Base-by-base conservation (phyloP, 2,797 vertebrate species). In the Acrossocheilus wenchowensis region DNA sequence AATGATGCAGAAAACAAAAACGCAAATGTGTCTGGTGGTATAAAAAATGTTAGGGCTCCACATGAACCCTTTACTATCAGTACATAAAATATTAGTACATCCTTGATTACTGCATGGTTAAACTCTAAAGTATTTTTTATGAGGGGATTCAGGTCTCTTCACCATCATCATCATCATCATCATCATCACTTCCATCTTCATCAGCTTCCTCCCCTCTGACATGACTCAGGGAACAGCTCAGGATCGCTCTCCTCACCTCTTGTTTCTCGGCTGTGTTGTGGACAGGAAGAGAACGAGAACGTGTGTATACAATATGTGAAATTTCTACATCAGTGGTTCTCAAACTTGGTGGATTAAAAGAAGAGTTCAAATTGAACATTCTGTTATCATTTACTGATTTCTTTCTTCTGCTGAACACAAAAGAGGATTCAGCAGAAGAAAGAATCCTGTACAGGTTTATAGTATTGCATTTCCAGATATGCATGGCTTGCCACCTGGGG, bases 261-360 rank as follows among this genome's bases (percentile, higher is more conserved):
- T 84, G 88, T 90, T 93, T 95, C 85, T 99, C 97, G 41, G 93
- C 98, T 99, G 91, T 89, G 91, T 57, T 88, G 78, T 10, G 64
- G 88, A 80, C 84, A 48, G 85, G 8, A 45, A 5, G 39, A 84
- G 7, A 2, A 86, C 54, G 54, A 77, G 23, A 57, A 17, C 48
- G 21, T 39, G 9, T 23, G 1, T 43, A 57, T 62, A 54, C 0
- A 39, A 21, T 34, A 26, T 21, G 69, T 50, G 48, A 69, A 71
- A 15, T 6, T 6, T 68, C 15, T 62, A 48, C 39, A 50, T 64
- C 7, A 11, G 15, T 50, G 75, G 30, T 34, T 66, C 21, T 60
- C 34, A 78, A 21, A 64, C 23, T 15, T 60, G 36, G 9, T 2
- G 12, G n/a, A 80, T 81, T 21, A 48, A 64, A 64, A 30, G 4